These are phyloP conservation scores for Cassiopea andromeda DNA, from an alignment of 30 jellyfish, hydroid and myxozoan species.

Conservation along the genomic window DNA sequence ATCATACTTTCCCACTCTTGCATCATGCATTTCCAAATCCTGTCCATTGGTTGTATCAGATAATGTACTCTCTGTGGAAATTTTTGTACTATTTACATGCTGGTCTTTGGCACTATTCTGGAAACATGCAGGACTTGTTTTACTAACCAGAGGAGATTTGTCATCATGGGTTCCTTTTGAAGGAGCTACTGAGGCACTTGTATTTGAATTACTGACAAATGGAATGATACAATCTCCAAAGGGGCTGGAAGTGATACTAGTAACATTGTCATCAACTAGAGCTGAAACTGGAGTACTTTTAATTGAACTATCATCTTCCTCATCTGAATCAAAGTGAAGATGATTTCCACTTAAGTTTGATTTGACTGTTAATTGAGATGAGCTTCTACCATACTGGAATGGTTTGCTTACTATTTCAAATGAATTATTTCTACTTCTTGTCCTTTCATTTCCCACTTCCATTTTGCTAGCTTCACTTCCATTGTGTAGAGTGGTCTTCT, in stretches of 20 bases:
- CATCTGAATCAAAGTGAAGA: conserved; percentile 45
- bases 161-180: too few relatives aligned
- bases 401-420: not conserved
- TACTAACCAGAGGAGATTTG: too few relatives aligned
- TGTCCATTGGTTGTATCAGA: not conserved
- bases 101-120: too few relatives aligned
- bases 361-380: not conserved
- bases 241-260: too few relatives aligned
- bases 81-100: too few relatives aligned
- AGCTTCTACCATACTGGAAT: not conserved
- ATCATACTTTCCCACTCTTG: not conserved
- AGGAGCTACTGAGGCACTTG: too few relatives aligned
- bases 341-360: conserved; percentile 12
- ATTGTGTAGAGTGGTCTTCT: not conserved
- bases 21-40: not conserved
- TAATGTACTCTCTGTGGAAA: not conserved
- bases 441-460: not conserved
- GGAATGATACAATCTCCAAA: too few relatives aligned
- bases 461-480: not conserved
- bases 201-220: too few relatives aligned
- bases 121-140: too few relatives aligned
- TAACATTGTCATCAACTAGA: not conserved
- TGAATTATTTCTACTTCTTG: not conserved
- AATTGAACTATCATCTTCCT: conserved; percentile 6
- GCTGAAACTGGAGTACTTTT: not conserved